Evolutionary conservation across 2,113 vertebrate species (phyloP).

Genomic region (Butastur rufipennis): DNA sequence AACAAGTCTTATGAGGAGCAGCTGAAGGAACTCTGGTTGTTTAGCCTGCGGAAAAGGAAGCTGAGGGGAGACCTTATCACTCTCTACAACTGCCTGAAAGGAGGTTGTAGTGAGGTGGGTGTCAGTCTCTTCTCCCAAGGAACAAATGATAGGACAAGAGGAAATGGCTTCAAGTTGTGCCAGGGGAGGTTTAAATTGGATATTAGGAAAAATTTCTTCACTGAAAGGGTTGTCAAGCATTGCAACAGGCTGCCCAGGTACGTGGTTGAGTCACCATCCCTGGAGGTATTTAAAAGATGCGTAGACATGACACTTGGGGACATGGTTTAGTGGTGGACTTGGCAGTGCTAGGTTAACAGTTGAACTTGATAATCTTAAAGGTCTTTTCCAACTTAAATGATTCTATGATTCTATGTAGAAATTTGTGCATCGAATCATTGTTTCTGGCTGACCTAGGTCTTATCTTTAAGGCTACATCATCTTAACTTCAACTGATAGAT

Average conservation of each 20-base stretch:
- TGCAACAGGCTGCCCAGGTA: neutral
- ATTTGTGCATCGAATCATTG: neutral
- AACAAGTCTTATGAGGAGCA: no score
- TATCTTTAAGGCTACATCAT: neutral
- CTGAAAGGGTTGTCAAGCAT: no score
- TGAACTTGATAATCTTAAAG: neutral
- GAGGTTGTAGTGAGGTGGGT: no score
- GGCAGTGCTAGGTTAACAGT: neutral
- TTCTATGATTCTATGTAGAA: neutral
- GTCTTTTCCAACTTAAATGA: neutral
- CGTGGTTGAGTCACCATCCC: neutral
- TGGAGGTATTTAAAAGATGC: accelerated
- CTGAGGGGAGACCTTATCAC: no score
- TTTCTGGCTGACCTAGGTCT: neutral
- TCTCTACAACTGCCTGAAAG: no score
- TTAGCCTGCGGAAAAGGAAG: no score
- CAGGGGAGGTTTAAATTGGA: no score
- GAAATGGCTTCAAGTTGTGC: no score
- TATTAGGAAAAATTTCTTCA: no score
- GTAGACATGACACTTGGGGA: neutral
- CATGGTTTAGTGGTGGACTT: neutral
- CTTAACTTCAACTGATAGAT: neutral
- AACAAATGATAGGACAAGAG: no score
- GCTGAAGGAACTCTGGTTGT: no score
- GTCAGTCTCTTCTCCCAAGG: no score